Percentiles rank a stretch among this genome's conserved stretches.
Evolutionary conservation across 2,888 invertebrate species (phyloP).

Genomic region (Eristalinus sepulchralis): DNA sequence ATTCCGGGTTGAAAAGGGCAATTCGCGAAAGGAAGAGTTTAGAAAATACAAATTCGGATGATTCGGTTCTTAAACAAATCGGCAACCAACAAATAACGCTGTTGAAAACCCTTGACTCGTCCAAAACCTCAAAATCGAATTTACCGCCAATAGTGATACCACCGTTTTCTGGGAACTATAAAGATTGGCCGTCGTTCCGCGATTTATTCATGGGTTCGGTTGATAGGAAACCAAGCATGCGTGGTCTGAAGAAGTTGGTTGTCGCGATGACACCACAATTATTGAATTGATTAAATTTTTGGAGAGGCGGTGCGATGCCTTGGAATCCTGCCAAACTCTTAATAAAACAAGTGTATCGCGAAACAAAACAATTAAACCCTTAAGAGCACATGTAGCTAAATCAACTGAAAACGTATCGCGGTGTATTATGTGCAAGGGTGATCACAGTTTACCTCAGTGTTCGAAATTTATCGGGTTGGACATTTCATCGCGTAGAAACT

Average conservation of each 20-base stretch:
- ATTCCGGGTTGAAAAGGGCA: too few relatives aligned
- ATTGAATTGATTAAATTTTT: conserved; percentile 1
- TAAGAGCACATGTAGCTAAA: conserved; percentile 8
- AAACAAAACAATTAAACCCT: not conserved
- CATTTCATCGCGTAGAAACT: not conserved
- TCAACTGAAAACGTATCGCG: not conserved
- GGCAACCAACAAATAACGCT: too few relatives aligned
- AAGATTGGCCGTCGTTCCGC: conserved; percentile 55
- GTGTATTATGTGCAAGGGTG: conserved; percentile 2
- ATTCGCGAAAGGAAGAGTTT: too few relatives aligned
- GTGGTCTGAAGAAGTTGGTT: not conserved
- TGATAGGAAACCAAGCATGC: conserved; percentile 12
- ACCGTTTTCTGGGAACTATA: conserved; percentile 36
- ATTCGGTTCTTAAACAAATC: too few relatives aligned
- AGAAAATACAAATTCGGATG: too few relatives aligned
- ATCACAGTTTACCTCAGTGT: too few relatives aligned
- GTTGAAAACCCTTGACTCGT: not conserved
- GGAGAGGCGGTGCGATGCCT: conserved; percentile 9
- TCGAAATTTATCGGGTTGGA: not conserved
- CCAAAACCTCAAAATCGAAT: not conserved
- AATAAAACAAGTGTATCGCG: not conserved
- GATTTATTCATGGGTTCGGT: conserved; percentile 53
- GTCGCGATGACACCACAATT: not conserved
- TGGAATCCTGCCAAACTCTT: conserved; percentile 22
- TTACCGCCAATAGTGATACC: not conserved